Conservation (phyloP, 2,797 vertebrate genomes). For the Lemur catta region DNA sequence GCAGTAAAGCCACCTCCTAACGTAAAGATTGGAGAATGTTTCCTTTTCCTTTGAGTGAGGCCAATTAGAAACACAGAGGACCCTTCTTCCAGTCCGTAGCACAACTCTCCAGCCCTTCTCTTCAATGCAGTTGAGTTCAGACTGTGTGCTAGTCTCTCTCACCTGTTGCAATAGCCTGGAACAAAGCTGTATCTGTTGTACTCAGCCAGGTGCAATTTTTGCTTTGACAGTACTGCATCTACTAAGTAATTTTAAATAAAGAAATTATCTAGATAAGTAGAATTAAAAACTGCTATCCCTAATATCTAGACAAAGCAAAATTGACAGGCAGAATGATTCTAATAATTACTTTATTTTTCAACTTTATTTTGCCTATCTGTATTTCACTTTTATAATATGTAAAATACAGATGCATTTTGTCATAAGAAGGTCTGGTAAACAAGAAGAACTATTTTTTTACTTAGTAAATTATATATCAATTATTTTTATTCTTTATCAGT, state of each 20-base stretch:
- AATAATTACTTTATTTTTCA: not conserved
- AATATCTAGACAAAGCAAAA: not conserved
- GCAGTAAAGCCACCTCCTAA: not conserved
- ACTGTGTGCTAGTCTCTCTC: not conserved
- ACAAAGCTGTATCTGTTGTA: not conserved
- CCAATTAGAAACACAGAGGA: not conserved
- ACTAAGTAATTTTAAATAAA: not conserved
- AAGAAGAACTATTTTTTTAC: not conserved
- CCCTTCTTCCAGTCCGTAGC: not conserved
- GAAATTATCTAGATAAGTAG: not conserved
- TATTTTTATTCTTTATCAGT: not conserved
- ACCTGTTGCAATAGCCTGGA: not conserved
- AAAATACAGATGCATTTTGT: not conserved
- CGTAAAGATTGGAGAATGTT: not conserved
- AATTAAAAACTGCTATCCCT: not conserved
- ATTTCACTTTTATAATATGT: not conserved
- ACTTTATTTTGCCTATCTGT: not conserved
- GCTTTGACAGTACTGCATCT: not conserved
- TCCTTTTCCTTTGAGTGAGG: not conserved
- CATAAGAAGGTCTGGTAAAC: not conserved
- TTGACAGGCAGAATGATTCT: not conserved
- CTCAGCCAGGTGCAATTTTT: not conserved
- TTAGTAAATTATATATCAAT: not conserved
- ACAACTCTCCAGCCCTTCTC: not conserved
- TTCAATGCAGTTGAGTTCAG: not conserved